Base-by-base conservation (phyloP, 2,113 vertebrate genomes). In the Myocastor coypus region DNA sequence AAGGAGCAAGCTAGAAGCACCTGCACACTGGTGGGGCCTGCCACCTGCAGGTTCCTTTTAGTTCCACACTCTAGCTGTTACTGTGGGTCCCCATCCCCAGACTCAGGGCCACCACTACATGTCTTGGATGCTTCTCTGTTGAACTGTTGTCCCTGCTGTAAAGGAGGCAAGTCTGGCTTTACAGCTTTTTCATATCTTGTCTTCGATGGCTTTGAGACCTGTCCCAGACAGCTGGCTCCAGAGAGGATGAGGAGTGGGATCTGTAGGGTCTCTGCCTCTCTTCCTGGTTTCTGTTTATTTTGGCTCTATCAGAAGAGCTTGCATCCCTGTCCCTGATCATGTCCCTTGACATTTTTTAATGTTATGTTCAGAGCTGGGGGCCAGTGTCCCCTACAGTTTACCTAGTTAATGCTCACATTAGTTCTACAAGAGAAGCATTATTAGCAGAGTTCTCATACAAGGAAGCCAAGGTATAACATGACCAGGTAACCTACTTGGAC, bases 91-190 rank as follows among this genome's bases (percentile, higher is more conserved):
- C 46, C 57, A 32, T 37, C 12, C 46, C 64, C 19, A 40, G 26
- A 11, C 28, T 42, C 11, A 26, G 37, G 4, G 8, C 40, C 1
- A 5, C 46, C 40, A 0, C 13, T 28, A 6, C 1, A 13, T 0
- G 1, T 55, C 78, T 28, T 40, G 9, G 0, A 55, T 68, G 69
- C 50, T 68, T 28, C 22, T 30, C 63, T 40, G 19, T 20, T 19
- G 73, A 87, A 32, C 61, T 42, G 22, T 64, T 22, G 3, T 57
- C 50, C 6, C 20, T 19, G 7, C 59, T 3, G 20, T 7, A 22
- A 16, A 52, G 10, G 11, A 2, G 12, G 61, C 16, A 22, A 37
- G 32, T 52, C 5, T 1, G 22, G 24, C 52, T 68, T 30, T n/a
- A n/a, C n/a, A 22, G 42, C 80, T 73, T n/a, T n/a, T 40, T 77